Base-by-base conservation (phyloP, 2,797 vertebrate species). In the Sphenopsis melanotis region DNA sequence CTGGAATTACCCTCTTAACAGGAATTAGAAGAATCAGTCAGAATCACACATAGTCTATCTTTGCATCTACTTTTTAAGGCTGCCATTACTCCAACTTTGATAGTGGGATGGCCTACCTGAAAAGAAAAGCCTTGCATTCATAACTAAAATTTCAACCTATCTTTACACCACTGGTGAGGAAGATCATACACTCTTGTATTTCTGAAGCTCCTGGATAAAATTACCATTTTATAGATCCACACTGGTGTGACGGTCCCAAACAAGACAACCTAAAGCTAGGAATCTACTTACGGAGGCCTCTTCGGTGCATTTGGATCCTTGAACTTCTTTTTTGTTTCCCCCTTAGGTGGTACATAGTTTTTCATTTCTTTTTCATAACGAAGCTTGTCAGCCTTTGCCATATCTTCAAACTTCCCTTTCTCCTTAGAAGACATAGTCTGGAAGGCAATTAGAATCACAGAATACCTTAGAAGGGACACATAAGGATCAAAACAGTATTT, bases 291-390 rank as follows among this genome's bases (percentile, higher is more conserved):
- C 99, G 99, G 99, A 95, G 99, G 99, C 98, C 99, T 99, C 97
- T 99, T 99, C 50, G 99, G 99, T 81, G 99, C 99, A 94, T 99
- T 99, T 55, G 99, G 99, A 96, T 99, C 99, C 98, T 99, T 99
- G 94, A 98, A 99, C 92, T 99, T 98, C 98, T 99, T 99, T 98
- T 98, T 99, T 96, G 99, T 99, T 96, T 99, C 98, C 66, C 99
- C 99, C 97, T 99, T 99, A 42, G 99, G 99, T 87, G 99, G 99
- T 89, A 98, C 97, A 89, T 99, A 99, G 89, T 98, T 98, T 98
- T 98, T 99, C 99, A 99, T 99, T 98, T 99, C 99, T 97, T 98
- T 98, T 97, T 99, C 99, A 36, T 99, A 99, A 93, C 99, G 99
- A 94, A 99, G 97, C 96, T 99, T 99, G 97, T 99, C 99, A 77